Percentiles rank a stretch among this genome's conserved stretches.
phyloP scores from a whole-genome alignment of 2,888 invertebrate species.

The Pharmacophagus antenor region DNA sequence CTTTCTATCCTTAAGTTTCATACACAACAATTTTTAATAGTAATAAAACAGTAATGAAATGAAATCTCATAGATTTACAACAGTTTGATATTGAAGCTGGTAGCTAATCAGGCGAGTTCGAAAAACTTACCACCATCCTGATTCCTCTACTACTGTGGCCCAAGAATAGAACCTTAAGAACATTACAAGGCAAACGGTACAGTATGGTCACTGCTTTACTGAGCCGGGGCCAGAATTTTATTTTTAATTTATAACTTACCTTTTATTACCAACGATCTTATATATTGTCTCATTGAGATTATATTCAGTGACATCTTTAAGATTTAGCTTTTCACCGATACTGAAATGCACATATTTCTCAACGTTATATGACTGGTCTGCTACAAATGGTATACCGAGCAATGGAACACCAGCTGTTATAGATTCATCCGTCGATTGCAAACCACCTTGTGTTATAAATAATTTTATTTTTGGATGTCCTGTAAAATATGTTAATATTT shows the following conservation, averaged over 20 bases:
- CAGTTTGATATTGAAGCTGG: too few species aligned
- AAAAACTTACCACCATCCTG: too few species aligned
- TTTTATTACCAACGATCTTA: conserved; percentile 1
- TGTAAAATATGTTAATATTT: neutral
- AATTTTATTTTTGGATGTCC: conserved; percentile 25
- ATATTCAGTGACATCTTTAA: neutral
- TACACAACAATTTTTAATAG: too few species aligned
- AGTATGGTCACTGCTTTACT: too few species aligned
- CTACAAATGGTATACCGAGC: conserved; percentile 9
- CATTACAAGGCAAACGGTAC: too few species aligned
- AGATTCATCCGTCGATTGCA: conserved; percentile 24
- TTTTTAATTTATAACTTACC: conserved; percentile 3
- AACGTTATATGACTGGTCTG: conserved; percentile 9
- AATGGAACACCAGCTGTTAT: conserved; percentile 22
- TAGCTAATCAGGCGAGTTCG: too few species aligned
- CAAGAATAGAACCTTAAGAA: too few species aligned
- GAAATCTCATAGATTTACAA: too few species aligned
- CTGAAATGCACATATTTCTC: conserved; percentile 19
- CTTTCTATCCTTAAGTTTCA: too few species aligned
- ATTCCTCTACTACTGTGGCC: too few species aligned
- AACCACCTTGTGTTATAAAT: conserved; percentile 24
- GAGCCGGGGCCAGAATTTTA: too few species aligned
- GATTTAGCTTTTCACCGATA: conserved; percentile 4
- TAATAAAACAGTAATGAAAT: too few species aligned
- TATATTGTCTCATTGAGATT: conserved; percentile 6